Evolutionary conservation across 1,140 invertebrate genomes (phyloP).

Genomic region (Phymastichus coffea): DNA sequence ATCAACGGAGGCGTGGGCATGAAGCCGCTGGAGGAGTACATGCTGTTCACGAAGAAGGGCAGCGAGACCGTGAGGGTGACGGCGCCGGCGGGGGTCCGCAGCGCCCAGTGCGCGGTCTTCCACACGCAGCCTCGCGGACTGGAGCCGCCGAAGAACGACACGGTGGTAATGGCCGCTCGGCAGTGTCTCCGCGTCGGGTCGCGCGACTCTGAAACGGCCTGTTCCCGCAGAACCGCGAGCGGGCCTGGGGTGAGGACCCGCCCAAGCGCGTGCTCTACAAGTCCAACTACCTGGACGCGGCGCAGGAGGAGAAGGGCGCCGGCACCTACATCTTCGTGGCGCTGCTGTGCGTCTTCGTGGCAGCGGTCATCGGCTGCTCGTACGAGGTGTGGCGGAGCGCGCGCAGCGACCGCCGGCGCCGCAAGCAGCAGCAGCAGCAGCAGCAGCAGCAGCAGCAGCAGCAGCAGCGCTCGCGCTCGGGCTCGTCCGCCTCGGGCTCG

Average conservation of each 20-base stretch:
- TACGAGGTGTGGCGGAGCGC: constrained; percentile 62
- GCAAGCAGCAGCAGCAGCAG: constrained; percentile 55
- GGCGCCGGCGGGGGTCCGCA: constrained; percentile 78
- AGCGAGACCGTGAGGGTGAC: constrained; percentile 79
- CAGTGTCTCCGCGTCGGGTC: no score
- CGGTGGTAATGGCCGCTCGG: constrained; percentile 67
- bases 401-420: constrained; percentile 57
- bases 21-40: constrained; percentile 85
- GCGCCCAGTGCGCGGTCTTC: constrained; percentile 80
- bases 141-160: constrained; percentile 67
- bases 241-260: constrained; percentile 78
- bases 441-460: constrained; percentile 50
- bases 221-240: constrained; percentile 70
- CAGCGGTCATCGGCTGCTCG: constrained; percentile 64
- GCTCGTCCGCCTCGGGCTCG: constrained; percentile 39
- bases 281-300: constrained; percentile 68
- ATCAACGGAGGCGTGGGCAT: constrained; percentile 73
- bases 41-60: constrained; percentile 79
- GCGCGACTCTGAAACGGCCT: no score
- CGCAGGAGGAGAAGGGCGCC: constrained; percentile 73
- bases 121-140: constrained; percentile 60
- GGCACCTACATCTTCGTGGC: constrained; percentile 72
- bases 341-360: constrained; percentile 67
- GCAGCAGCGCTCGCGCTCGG: constrained; percentile 34
- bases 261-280: constrained; percentile 73